A percentile compares a stretch with the other conserved stretches of the same genome.
Evolutionary conservation across 2,797 vertebrate species (phyloP).

Genomic region (Diglossa cyanea): DNA sequence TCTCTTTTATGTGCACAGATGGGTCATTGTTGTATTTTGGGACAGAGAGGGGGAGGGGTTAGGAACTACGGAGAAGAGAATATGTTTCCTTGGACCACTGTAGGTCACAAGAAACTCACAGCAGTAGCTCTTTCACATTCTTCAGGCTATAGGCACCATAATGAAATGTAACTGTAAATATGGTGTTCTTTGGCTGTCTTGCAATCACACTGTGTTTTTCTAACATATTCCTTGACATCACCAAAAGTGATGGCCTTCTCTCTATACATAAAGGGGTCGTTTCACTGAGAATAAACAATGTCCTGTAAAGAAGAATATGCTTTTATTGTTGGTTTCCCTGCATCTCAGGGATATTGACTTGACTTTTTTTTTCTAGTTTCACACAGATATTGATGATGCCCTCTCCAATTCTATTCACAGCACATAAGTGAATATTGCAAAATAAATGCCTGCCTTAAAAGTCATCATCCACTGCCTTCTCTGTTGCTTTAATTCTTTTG

Average conservation of each 20-base stretch:
- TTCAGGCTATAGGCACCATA: not conserved
- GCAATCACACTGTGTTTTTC: not conserved
- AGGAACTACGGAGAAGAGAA: not conserved
- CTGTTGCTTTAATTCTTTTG: not conserved
- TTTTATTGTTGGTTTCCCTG: not conserved
- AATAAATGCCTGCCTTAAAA: not conserved
- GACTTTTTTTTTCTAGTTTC: not conserved
- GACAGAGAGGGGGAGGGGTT: slow-evolving; percentile 31
- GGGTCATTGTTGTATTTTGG: slow-evolving; percentile 61
- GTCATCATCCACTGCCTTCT: not conserved
- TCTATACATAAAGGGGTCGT: not conserved
- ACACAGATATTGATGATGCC: not conserved
- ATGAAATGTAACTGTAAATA: not conserved
- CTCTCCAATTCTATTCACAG: not conserved
- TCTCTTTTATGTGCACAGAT: slow-evolving; percentile 65
- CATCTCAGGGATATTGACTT: not conserved
- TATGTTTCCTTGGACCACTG: slow-evolving; percentile 19
- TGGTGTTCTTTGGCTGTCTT: not conserved
- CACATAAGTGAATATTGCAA: not conserved
- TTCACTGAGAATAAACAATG: not conserved
- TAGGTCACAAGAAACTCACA: slow-evolving; percentile 4
- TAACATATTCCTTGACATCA: not conserved
- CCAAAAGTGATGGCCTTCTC: not conserved
- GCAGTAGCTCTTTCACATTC: not conserved
- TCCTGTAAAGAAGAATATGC: not conserved